A percentile compares a stretch with the other conserved stretches of the same genome.
Conservation (phyloP, 2,113 vertebrate species). For the Syrrhaptes paradoxus region DNA sequence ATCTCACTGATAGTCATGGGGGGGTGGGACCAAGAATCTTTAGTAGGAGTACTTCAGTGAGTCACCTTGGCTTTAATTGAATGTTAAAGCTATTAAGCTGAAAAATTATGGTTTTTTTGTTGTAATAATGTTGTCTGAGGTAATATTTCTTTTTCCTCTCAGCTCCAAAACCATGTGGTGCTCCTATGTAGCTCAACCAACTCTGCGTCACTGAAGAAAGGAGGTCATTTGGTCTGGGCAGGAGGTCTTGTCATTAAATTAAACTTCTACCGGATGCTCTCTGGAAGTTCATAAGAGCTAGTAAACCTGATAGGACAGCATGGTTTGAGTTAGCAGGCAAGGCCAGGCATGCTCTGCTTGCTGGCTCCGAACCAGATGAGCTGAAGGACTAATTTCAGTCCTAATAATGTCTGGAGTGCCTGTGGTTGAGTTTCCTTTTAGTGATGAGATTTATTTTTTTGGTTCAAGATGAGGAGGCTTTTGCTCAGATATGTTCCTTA, state of each 20-base stretch:
- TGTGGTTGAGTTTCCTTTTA: neutral
- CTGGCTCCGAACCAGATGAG: neutral
- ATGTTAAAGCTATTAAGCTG: neutral
- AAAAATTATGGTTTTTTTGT: neutral
- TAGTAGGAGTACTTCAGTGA: neutral
- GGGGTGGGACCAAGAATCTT: neutral
- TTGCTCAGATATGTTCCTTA: neutral
- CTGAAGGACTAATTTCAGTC: neutral
- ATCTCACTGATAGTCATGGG: neutral
- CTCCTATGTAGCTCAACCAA: neutral
- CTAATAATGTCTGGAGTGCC: neutral
- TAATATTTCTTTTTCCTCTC: neutral
- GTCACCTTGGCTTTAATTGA: neutral
- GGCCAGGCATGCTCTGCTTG: neutral
- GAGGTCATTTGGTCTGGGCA: neutral
- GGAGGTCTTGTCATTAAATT: neutral
- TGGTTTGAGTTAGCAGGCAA: neutral
- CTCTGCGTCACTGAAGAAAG: neutral
- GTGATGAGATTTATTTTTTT: neutral
- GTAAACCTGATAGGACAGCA: neutral
- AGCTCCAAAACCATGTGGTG: neutral
- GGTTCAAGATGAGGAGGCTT: neutral
- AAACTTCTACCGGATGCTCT: neutral
- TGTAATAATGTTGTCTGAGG: neutral
- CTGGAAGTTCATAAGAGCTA: neutral